Conservation (phyloP, 2,888 invertebrate species). For the Drosophila mimetica region DNA sequence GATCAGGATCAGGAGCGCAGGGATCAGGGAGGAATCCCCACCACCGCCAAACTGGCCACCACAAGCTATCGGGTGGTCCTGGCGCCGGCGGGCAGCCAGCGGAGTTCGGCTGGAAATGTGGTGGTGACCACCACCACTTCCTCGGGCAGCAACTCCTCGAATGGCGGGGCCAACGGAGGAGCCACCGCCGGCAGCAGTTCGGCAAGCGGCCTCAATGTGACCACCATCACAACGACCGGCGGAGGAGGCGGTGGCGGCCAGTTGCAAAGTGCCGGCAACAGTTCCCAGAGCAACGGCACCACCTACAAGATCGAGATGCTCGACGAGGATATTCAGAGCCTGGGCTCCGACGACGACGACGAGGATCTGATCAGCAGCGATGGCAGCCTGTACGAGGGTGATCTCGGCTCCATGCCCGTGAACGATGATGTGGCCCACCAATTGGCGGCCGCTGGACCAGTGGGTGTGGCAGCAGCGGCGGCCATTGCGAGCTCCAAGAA, state of each 20-base stretch:
- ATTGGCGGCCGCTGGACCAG: conserved; percentile 97
- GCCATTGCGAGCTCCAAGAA: conserved; percentile 98
- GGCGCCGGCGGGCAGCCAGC: conserved; percentile 67
- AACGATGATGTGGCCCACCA: conserved; percentile 97
- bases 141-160: conserved; percentile 20
- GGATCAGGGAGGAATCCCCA: not conserved
- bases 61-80: conserved; percentile 70
- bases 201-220: conserved; percentile 78
- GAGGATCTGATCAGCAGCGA: conserved; percentile 94
- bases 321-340: conserved; percentile 87
- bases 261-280: conserved; percentile 58
- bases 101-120: conserved; percentile 54
- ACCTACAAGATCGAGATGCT: conserved; percentile 90
- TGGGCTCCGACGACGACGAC: conserved; percentile 91
- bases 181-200: conserved; percentile 42
- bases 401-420: conserved; percentile 88
- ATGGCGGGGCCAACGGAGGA: conserved; percentile 30
- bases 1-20: conserved; percentile 4
- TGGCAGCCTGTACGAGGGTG: conserved; percentile 92
- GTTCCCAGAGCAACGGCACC: conserved; percentile 74
- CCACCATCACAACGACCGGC: conserved; percentile 82
- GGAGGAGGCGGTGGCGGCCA: conserved; percentile 58
- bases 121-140: conserved; percentile 58
- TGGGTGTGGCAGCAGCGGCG: conserved; percentile 98
- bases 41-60: conserved; percentile 61